These are phyloP conservation scores for Hemiprocne comata DNA, from an alignment of 2,113 vertebrate species.

Conservation along the genomic window DNA sequence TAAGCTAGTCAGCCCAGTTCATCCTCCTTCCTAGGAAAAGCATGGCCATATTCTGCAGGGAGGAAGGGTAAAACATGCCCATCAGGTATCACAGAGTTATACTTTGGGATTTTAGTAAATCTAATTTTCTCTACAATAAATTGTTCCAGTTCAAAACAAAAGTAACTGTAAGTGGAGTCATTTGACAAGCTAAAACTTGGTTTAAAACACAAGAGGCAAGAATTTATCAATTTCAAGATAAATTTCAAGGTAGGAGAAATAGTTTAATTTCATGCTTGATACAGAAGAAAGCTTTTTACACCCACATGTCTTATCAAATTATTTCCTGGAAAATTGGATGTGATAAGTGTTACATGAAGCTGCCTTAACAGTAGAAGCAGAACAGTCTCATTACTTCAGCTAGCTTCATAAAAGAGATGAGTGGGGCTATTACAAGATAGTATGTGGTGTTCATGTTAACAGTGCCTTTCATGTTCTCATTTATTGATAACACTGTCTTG, in stretches of 20 bases:
- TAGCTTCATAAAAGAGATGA: background rate
- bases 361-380: background rate
- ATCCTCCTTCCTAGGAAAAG: background rate
- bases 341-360: background rate
- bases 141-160: background rate
- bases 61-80: background rate
- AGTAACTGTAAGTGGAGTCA: background rate
- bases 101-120: background rate
- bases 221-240: conserved; percentile 16
- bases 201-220: background rate
- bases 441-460: background rate
- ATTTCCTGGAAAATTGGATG: conserved; percentile 23
- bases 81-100: background rate
- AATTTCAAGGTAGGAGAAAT: conserved; percentile 19
- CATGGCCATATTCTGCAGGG: background rate
- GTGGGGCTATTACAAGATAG: background rate
- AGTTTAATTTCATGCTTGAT: conserved; percentile 19
- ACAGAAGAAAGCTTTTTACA: conserved; percentile 7
- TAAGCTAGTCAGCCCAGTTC: background rate
- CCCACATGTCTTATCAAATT: background rate
- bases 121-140: background rate
- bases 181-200: background rate
- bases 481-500: background rate
- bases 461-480: background rate
- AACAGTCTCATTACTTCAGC: background rate